Conservation (phyloP, 2,888 invertebrate species). For the Nymphalis urticae region DNA sequence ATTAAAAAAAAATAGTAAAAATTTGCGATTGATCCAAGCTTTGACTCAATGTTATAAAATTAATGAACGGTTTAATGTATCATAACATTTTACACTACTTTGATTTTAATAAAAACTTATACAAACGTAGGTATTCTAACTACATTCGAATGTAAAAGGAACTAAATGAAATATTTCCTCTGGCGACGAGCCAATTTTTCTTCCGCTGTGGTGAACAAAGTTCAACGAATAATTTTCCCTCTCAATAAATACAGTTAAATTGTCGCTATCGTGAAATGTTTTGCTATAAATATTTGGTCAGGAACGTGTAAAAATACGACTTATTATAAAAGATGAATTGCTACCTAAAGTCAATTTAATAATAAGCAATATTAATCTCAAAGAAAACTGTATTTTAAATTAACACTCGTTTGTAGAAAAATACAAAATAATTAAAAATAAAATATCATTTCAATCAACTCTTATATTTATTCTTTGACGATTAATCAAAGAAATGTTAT, state of each 20-base stretch:
- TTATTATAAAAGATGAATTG: constrained; percentile 7
- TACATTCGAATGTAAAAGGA: constrained; percentile 32
- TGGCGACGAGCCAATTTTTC: constrained; percentile 36
- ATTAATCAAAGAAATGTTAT: no score
- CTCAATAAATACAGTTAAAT: constrained; percentile 33
- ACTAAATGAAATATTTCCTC: constrained; percentile 38
- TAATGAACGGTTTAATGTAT: no score
- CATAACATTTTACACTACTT: not conserved
- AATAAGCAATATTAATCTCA: not conserved
- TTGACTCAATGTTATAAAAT: no score
- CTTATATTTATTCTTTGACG: no score
- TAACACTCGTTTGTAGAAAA: not conserved
- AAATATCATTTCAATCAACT: no score
- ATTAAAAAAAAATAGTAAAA: no score
- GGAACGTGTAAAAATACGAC: not conserved
- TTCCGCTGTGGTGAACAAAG: constrained; percentile 32
- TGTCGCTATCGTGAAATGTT: constrained; percentile 32
- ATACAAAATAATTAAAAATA: not conserved
- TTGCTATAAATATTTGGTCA: constrained; percentile 27
- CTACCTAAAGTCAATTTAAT: not conserved
- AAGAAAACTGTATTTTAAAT: not conserved
- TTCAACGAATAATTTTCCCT: constrained; percentile 39
- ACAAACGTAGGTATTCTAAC: constrained; percentile 12
- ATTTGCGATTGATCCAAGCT: not conserved
- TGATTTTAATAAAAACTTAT: constrained; percentile 3